Conservation (phyloP, 1,140 invertebrate species). For the Eriosoma lanigerum region DNA sequence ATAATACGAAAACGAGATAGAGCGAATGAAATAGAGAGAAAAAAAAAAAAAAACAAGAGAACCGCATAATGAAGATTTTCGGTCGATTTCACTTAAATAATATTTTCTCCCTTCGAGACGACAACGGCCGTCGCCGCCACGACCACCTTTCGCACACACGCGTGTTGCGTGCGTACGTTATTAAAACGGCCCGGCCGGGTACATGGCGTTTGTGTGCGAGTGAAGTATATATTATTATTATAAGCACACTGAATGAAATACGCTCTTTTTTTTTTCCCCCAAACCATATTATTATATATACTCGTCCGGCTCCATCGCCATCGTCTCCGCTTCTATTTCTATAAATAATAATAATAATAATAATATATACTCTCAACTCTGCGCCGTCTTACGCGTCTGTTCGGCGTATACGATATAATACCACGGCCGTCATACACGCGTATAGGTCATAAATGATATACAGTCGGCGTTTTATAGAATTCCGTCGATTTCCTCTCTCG, state of each 20-base stretch:
- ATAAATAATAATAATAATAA: too few relatives aligned
- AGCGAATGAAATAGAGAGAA: too few relatives aligned
- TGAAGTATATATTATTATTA: neutral
- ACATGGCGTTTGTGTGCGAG: slow-evolving; percentile 9
- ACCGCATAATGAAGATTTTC: slow-evolving; percentile 50
- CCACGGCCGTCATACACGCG: neutral
- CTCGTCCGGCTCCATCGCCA: too few relatives aligned
- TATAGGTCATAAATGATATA: too few relatives aligned
- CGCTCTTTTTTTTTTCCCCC: neutral
- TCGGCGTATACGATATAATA: neutral
- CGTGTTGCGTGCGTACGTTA: slow-evolving; percentile 25
- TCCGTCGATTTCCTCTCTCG: slow-evolving; percentile 18
- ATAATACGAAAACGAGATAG: slow-evolving; percentile 24
- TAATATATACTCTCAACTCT: neutral
- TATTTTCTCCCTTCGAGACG: slow-evolving; percentile 33
- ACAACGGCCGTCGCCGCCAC: neutral
- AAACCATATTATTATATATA: too few relatives aligned
- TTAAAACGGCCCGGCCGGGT: slow-evolving; percentile 6
- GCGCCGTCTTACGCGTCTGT: neutral
- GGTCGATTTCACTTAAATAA: slow-evolving; percentile 51
- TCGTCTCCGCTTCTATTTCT: too few relatives aligned
- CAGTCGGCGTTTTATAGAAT: slow-evolving; percentile 33
- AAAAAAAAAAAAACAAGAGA: slow-evolving; percentile 39
- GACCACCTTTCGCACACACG: slow-evolving; percentile 27
- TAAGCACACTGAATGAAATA: slow-evolving; percentile 39